Base-by-base conservation (phyloP, 2,797 vertebrate genomes). In the Eremophila alpestris region DNA sequence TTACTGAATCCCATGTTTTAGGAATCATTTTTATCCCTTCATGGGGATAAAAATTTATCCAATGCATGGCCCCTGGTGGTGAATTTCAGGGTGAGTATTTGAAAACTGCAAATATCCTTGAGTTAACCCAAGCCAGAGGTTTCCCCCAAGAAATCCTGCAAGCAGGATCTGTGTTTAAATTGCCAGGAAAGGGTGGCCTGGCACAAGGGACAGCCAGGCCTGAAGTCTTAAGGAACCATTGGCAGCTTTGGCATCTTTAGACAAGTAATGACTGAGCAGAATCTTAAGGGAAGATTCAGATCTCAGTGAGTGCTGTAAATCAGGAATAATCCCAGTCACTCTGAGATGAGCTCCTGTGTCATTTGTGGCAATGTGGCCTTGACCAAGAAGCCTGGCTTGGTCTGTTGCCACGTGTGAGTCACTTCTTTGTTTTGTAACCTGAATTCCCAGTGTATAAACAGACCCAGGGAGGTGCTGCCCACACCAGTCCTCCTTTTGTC, bases 251-350 rank as follows among this genome's bases (percentile, higher is more conserved):
- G 54, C 69, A 75, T 75, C 83, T 87, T 77, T 4, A 9, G 46
- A 7, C 45, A 11, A 75, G 21, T 36, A 65, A 88, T 88, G 92
- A 90, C 91, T 48, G 95, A 76, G 94, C 70, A 56, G 87, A 87
- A 93, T 54, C 70, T 43, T 60, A 3, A 34, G 74, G 89, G 87
- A 49, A 54, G 85, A n/a, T 63, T 67, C 32, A 56, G 76, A 76
- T 78, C 84, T 89, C 60, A 6, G 9, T 4, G 45, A 8, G 29
- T 73, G 69, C 83, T 59, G 36, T 46, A 74, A 87, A 88, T 90
- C 17, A 86, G 87, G 46, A 76, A 62, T 83, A 79, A 89, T 82
- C 85, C 89, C 65, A 20, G 32, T 29, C 58, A 1, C 55, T 94
- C 17, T 29, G 87, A 64, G 81, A 32, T 13, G 54, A 4, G 16